A percentile compares a stretch with the other conserved stretches of the same genome.
Conservation (phyloP, 1,140 invertebrate genomes). For the Himalopsyche phryganea region DNA sequence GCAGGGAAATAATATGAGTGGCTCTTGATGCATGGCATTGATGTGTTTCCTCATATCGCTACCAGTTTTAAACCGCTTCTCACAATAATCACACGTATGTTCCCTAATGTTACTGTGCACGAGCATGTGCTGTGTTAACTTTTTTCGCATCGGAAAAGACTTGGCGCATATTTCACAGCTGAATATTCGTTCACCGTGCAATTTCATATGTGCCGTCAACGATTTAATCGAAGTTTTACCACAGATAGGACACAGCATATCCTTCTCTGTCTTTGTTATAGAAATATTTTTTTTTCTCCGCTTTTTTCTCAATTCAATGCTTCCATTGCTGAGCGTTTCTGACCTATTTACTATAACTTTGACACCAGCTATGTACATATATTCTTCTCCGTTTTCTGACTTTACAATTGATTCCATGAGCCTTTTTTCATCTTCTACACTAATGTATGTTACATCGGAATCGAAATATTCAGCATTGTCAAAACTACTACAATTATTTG, state of each 20-base stretch:
- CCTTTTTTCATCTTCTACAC: not conserved
- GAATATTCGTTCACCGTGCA: constrained; percentile 2
- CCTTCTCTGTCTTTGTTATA: not conserved
- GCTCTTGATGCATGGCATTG: too few relatives aligned
- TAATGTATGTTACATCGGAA: not conserved
- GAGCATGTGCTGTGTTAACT: not conserved
- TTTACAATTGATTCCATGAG: not conserved
- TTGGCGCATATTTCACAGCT: constrained; percentile 9
- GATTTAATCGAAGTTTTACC: not conserved
- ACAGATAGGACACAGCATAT: constrained; percentile 2
- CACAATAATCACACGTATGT: constrained; percentile 6
- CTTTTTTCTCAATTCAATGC: not conserved
- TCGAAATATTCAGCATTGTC: not conserved
- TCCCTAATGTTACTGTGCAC: not conserved
- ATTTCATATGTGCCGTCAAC: not conserved
- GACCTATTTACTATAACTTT: too few relatives aligned
- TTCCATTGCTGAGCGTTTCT: not conserved
- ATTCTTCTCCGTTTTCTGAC: not conserved
- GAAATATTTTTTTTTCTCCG: not conserved
- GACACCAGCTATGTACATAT: not conserved
- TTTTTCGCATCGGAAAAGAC: not conserved
- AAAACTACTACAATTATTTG: not conserved
- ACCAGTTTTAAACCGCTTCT: constrained; percentile 5
- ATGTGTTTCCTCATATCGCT: not conserved
- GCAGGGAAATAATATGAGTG: too few relatives aligned